Base-by-base conservation (phyloP, 1,140 invertebrate genomes). In the Sitophilus oryzae region DNA sequence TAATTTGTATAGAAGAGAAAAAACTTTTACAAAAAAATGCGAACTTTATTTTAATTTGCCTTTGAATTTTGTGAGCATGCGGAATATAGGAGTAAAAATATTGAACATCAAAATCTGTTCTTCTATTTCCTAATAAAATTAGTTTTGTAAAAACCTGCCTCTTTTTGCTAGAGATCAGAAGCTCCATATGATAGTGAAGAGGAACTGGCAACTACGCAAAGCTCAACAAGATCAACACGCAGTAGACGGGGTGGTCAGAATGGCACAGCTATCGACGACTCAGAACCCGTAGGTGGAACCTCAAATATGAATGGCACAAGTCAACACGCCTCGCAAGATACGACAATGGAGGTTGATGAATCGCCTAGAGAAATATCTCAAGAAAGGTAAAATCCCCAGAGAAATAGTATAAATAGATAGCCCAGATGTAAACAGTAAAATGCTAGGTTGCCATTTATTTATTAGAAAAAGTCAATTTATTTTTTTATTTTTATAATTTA, bases 401-500 rank as follows among this genome's bases (percentile, higher is more conserved):
- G 11, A 41, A 38, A 19, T 18, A 37, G 18, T 49, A 5, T n/a
- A 41, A 38, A 19, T 18, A 37, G 18, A 18, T 37, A 34, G 8
- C 5, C 25, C 3, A n/a, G 9, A 34, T n/a, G 19, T 15, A 16
- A 34, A 2, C 21, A 3, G 8, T 25, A 30, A 46, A 46, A 21
- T 42, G 3, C 38, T 52, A n/a, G n/a, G n/a, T n/a, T n/a, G n/a
- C n/a, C n/a, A n/a, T n/a, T n/a, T n/a, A n/a, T n/a, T n/a, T 1
- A 2, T 40, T 8, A 9, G 18, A 3, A 38, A 30, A 14, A 10
- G 19, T 23, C 10, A 48, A n/a, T 30, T n/a, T 48, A 34, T 11
- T 15, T 23, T 9, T 11, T 23, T 18, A 44, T 11, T 16, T 4
- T 5, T 44, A 42, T 42, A 45, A 63, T 73, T 74, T 38, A 85